Base-by-base conservation (phyloP, 1,140 invertebrate species). In the Cylas formicarius region DNA sequence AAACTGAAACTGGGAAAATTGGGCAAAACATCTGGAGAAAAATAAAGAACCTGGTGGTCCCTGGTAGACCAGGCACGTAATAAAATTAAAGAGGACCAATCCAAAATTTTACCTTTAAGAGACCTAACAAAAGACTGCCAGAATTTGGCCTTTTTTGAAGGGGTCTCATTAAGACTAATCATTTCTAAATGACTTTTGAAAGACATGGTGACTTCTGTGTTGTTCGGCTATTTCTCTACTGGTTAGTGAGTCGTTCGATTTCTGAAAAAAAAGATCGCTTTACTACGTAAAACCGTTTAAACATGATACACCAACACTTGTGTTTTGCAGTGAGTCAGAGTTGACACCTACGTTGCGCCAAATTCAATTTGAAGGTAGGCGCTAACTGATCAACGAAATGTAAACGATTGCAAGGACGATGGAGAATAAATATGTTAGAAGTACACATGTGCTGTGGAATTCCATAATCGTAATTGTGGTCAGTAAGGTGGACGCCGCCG, bases 61-160 rank as follows among this genome's bases (percentile, higher is more conserved):
- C n/a, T n/a, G n/a, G n/a, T n/a, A n/a, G n/a, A n/a, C n/a, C n/a
- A n/a, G n/a, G n/a, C n/a, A n/a, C n/a, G n/a, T n/a, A n/a, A n/a
- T n/a, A n/a, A n/a, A n/a, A n/a, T n/a, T n/a, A n/a, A n/a, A n/a
- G n/a, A n/a, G n/a, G n/a, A n/a, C n/a, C n/a, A n/a, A n/a, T n/a
- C n/a, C n/a, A n/a, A 34, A 17, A 3, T 37, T 44, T 74, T 72
- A 90, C 86, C 86, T 80, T 90, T 90, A 55, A 89, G 74, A 69
- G 86, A 87, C 68, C 86, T 78, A 67, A 89, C 85, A 67, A 87
- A 90, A 59, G 85, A 87, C 70, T 89, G 85, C 86, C 86, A 90
- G 73, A 90, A 90, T 74, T 82, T 90, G 63, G 86, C 86, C 72
- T 90, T 90, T 72, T 85, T 87, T 71, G 84, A 86, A 64, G 86